Conservation (phyloP, 2,113 vertebrate species). For the Hydrochoerus hydrochaeris region DNA sequence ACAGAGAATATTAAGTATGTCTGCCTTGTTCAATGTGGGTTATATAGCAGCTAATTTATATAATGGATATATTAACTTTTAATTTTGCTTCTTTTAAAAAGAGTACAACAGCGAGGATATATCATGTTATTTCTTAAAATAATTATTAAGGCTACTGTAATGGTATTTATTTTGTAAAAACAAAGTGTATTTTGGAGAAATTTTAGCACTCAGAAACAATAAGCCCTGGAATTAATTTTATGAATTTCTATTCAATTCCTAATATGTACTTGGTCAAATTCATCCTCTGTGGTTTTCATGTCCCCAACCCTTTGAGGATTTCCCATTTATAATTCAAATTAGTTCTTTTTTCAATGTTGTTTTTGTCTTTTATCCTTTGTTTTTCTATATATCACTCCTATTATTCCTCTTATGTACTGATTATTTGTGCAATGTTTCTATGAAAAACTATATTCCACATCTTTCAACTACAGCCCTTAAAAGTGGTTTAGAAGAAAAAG, state of each 20-base stretch:
- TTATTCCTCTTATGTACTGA: not conserved
- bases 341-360: not conserved
- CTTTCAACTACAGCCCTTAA: not conserved
- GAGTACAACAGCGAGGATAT: not conserved
- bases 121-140: not conserved
- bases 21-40: slow-evolving; percentile 20
- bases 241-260: slow-evolving; percentile 20
- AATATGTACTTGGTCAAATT: not conserved
- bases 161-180: slow-evolving; percentile 32
- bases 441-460: not conserved
- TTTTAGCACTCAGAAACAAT: slow-evolving; percentile 26
- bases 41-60: not conserved
- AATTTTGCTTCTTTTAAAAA: slow-evolving; percentile 52
- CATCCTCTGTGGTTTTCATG: not conserved
- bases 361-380: slow-evolving; percentile 24
- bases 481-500: not conserved
- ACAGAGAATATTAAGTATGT: not conserved
- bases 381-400: not conserved
- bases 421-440: not conserved
- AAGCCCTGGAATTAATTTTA: not conserved
- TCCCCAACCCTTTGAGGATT: not conserved
- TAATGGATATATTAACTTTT: not conserved
- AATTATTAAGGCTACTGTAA: not conserved
- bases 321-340: slow-evolving; percentile 28
- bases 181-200: not conserved